Percentiles rank a stretch among this genome's conserved stretches.
Evolutionary conservation across 2,888 invertebrate genomes (phyloP).

Genomic region (Tuberolachnus salignus): DNA sequence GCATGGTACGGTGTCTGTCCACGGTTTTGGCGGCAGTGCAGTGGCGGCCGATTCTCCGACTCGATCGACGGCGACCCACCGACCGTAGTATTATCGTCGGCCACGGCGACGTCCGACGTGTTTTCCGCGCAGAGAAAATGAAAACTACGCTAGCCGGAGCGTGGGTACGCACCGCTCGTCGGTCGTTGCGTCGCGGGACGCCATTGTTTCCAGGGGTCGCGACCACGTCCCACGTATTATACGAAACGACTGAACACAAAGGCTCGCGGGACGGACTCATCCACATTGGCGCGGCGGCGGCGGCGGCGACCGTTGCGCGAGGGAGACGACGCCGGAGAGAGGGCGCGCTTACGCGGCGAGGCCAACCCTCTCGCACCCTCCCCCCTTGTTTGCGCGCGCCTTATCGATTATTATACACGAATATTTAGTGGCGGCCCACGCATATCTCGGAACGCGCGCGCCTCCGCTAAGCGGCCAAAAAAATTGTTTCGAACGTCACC

Average conservation of each 20-base stretch:
- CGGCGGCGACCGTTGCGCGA: neutral
- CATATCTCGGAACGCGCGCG: slow-evolving; percentile 14
- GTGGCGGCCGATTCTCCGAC: too few relatives aligned
- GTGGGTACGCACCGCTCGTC: neutral
- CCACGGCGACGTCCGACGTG: neutral
- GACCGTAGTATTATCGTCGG: neutral
- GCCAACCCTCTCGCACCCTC: slow-evolving; percentile 17
- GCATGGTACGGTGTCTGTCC: neutral
- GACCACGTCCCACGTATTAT: too few relatives aligned
- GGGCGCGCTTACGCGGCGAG: slow-evolving; percentile 6
- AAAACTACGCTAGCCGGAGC: neutral
- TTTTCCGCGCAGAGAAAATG: neutral
- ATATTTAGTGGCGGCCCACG: slow-evolving; percentile 7
- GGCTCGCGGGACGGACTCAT: slow-evolving; percentile 28
- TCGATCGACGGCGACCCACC: too few relatives aligned
- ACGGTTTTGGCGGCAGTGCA: neutral
- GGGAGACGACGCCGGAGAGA: slow-evolving; percentile 8
- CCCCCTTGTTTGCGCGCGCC: neutral
- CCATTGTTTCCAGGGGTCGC: neutral
- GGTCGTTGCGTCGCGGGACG: neutral
- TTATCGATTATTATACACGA: slow-evolving; percentile 16
- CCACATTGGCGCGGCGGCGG: neutral
- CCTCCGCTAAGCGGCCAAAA: neutral
- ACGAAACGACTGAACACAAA: neutral
- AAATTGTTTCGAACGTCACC: neutral